Evolutionary conservation across 2,797 vertebrate genomes (phyloP).

Genomic region (Coranthus polyacanthus): DNA sequence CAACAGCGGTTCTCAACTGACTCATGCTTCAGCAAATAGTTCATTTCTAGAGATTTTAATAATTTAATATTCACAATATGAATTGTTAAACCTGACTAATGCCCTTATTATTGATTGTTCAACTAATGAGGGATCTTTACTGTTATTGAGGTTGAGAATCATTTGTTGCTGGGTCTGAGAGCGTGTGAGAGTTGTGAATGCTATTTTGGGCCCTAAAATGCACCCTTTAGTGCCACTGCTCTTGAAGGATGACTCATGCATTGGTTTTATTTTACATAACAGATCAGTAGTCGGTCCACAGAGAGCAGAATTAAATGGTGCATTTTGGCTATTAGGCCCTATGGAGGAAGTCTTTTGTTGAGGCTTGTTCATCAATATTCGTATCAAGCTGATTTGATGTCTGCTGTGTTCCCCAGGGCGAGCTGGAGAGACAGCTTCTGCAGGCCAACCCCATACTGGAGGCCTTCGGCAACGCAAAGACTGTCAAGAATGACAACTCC

Average conservation of each 20-base stretch:
- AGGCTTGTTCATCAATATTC: neutral
- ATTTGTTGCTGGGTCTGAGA: slow-evolving; percentile 40
- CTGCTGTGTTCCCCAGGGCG: slow-evolving; percentile 83
- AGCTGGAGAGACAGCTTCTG: slow-evolving; percentile 91
- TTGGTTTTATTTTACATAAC: slow-evolving; percentile 43
- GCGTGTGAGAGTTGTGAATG: slow-evolving; percentile 22
- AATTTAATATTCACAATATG: slow-evolving; percentile 7
- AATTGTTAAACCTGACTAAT: slow-evolving; percentile 19
- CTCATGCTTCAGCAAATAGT: neutral
- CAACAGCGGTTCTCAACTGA: slow-evolving; percentile 68
- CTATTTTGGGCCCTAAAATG: slow-evolving; percentile 56
- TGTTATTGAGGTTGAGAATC: slow-evolving; percentile 63
- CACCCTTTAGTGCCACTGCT: slow-evolving; percentile 52
- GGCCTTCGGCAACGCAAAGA: slow-evolving; percentile 93
- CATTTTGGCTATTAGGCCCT: slow-evolving; percentile 40
- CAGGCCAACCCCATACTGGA: slow-evolving; percentile 93
- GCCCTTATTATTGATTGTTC: slow-evolving; percentile 17
- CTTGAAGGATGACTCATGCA: slow-evolving; percentile 41
- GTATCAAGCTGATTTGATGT: slow-evolving; percentile 40
- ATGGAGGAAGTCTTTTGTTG: slow-evolving; percentile 21
- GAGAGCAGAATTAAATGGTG: slow-evolving; percentile 38
- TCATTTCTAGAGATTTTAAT: slow-evolving; percentile 42
- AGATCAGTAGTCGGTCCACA: slow-evolving; percentile 24
- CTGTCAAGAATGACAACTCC: slow-evolving; percentile 93
- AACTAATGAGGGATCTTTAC: slow-evolving; percentile 13